Base-by-base conservation (phyloP, 2,797 vertebrate genomes). In the Streptopelia turtur region DNA sequence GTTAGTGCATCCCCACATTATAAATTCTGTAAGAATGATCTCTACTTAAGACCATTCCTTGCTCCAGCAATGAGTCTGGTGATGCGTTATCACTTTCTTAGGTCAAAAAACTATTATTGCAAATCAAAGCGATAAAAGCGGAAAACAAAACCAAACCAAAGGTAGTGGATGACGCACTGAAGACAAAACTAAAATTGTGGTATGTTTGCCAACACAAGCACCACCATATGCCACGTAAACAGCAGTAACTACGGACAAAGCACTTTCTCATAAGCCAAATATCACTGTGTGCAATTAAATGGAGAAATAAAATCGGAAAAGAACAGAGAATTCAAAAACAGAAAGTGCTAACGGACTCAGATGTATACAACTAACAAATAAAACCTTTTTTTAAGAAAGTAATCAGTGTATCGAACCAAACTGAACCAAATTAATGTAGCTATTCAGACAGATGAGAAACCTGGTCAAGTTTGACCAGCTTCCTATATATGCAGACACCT, bases 191-290 rank as follows among this genome's bases (percentile, higher is more conserved):
- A 13, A 25, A 56, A 37, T 0, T 11, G 37, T 3, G 43, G 16
- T 3, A 16, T 4, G 5, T 65, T 27, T 83, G 20, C 11, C 28
- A 18, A 13, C 45, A 18, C 0, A 0, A 56, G 23, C 20, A 79
- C 9, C 20, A 5, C 41, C 45, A 4, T 1, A 10, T 2, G 23
- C 33, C 70, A 24, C 23, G 47, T 25, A 31, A 23, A 81, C 0
- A 37, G 57, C 43, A 52, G 37, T 0, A 61, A 33, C 49, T 55
- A 47, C 86, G 41, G 33, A 31, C 55, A 69, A 28, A 66, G 17
- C 14, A 11, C 9, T 31, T 35, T 8, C 20, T 49, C 25, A 8
- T 3, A 7, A 64, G 7, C 7, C 50, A 78, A 49, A 9, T 11
- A 72, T 3, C 66, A 15, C 41, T 8, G 4, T 3, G 30, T 22